phyloP scores from a whole-genome alignment of 2,888 invertebrate species.

The Lithophane socia region DNA sequence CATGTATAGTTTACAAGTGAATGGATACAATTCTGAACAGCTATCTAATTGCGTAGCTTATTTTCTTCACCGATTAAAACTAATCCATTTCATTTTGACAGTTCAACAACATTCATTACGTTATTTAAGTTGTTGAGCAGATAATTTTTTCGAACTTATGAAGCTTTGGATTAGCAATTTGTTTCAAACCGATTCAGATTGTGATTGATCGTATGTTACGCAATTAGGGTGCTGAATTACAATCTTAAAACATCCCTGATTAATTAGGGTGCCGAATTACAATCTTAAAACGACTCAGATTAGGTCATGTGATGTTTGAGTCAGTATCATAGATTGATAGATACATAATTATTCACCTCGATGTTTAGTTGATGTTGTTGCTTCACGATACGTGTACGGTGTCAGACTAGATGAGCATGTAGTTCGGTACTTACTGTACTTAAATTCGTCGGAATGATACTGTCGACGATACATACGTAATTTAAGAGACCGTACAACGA shows the following conservation, averaged over 20 bases:
- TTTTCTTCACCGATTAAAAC: too few species aligned
- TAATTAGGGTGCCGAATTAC: background rate
- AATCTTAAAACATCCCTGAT: too few species aligned
- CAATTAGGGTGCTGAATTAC: too few species aligned
- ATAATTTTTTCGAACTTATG: too few species aligned
- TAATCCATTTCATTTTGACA: too few species aligned
- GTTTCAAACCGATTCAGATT: too few species aligned
- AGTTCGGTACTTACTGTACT: conserved; percentile 79
- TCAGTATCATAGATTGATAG: conserved; percentile 49
- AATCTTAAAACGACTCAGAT: background rate
- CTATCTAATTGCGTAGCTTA: too few species aligned
- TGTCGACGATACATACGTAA: conserved; percentile 74
- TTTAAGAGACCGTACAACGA: conserved; percentile 74
- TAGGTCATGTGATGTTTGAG: conserved; percentile 44
- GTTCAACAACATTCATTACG: too few species aligned
- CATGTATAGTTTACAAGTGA: background rate
- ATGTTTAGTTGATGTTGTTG: conserved; percentile 89
- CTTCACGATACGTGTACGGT: conserved; percentile 79
- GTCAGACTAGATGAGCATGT: conserved; percentile 82
- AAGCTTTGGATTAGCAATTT: too few species aligned
- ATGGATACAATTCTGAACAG: background rate
- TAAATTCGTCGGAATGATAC: conserved; percentile 70
- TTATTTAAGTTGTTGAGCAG: too few species aligned
- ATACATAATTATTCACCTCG: conserved; percentile 72
- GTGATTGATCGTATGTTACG: too few species aligned